phyloP scores from a whole-genome alignment of 1,140 invertebrate species.

The Stegodyphus mimosarum region DNA sequence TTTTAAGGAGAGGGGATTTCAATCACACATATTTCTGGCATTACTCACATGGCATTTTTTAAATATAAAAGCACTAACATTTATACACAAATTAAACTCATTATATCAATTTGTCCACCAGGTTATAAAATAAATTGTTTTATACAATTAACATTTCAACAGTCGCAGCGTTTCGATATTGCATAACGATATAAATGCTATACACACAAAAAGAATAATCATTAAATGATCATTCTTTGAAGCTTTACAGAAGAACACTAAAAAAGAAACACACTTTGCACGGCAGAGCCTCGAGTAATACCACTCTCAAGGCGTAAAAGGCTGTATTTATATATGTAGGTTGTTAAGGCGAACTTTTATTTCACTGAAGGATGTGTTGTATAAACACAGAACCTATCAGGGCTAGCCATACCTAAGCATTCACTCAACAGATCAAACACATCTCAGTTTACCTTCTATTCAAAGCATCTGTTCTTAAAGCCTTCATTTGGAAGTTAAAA shows the following conservation, averaged over 20 bases:
- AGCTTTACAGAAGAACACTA: background rate
- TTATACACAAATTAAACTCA: background rate
- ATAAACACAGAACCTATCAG: no score
- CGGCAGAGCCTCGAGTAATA: slow-evolving; percentile 2
- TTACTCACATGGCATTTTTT: background rate
- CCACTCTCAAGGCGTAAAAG: slow-evolving; percentile 17
- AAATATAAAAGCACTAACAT: background rate
- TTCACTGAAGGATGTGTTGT: background rate
- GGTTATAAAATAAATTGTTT: no score
- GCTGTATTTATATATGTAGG: background rate
- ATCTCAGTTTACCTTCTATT: background rate
- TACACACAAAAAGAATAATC: slow-evolving; percentile 31
- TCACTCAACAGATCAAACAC: background rate
- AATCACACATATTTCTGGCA: background rate
- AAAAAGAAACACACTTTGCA: slow-evolving; percentile 1
- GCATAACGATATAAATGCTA: slow-evolving; percentile 41
- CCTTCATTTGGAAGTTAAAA: background rate
- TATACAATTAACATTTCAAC: background rate
- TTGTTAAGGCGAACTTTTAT: slow-evolving; percentile 16
- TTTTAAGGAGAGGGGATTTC: background rate
- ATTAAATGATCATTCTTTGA: slow-evolving; percentile 31
- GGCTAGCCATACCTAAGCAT: background rate
- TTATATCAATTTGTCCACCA: no score
- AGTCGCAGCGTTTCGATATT: slow-evolving; percentile 53
- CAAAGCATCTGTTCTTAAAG: background rate